Evolutionary conservation across 1,140 invertebrate genomes (phyloP).

Genomic region (Stenopsyche tienmushanensis): DNA sequence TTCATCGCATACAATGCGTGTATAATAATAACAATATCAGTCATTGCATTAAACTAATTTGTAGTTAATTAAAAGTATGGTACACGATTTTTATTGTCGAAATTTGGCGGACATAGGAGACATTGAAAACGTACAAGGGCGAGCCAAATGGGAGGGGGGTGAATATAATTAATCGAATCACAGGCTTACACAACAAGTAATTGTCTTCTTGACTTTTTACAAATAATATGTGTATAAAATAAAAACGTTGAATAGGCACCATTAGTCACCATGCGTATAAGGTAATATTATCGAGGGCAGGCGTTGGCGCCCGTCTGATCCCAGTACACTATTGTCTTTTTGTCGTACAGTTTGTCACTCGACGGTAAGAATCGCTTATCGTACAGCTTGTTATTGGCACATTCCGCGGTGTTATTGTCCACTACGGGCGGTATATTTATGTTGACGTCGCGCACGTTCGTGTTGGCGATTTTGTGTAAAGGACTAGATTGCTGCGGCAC

Average conservation of each 20-base stretch:
- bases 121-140: too few relatives aligned
- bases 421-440: conserved; percentile 20
- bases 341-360: conserved; percentile 37
- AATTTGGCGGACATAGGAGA: too few relatives aligned
- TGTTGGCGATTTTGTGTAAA: conserved; percentile 24
- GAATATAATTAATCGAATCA: neutral
- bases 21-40: too few relatives aligned
- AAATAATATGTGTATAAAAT: neutral
- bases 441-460: conserved; percentile 22
- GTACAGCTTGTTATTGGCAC: conserved; percentile 27
- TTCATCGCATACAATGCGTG: too few relatives aligned
- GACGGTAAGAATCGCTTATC: conserved; percentile 31
- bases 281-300: conserved; percentile 34
- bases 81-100: too few relatives aligned
- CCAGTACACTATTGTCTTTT: conserved; percentile 37
- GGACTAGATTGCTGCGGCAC: conserved; percentile 28
- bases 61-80: too few relatives aligned
- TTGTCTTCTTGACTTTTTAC: neutral
- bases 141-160: too few relatives aligned
- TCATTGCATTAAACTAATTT: too few relatives aligned
- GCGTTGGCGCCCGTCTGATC: conserved; percentile 25
- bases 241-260: conserved; percentile 22
- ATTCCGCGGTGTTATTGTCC: neutral
- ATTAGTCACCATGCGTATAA: neutral
- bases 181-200: neutral